Conservation (phyloP, 2,113 vertebrate genomes). For the Coptodon bakossiorum region DNA sequence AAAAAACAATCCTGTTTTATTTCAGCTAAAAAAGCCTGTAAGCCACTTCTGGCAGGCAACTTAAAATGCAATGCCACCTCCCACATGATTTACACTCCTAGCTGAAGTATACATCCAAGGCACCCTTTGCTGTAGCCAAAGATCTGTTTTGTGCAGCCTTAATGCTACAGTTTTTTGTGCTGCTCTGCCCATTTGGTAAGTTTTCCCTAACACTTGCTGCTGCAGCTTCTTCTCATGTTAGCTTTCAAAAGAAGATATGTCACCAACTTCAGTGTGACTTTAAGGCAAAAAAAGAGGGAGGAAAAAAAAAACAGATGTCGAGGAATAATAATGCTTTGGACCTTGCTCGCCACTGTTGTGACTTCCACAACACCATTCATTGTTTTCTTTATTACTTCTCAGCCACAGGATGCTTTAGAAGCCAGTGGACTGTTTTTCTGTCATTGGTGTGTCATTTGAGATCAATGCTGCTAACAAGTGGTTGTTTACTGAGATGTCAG, state of each 20-base stretch:
- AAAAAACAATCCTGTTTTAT: not conserved
- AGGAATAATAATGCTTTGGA: not conserved
- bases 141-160: not conserved
- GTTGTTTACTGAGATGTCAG: not conserved
- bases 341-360: not conserved
- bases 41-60: not conserved
- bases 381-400: not conserved
- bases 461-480: not conserved
- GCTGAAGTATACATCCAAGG: not conserved
- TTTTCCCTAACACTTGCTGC: not conserved
- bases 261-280: not conserved
- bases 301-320: not conserved
- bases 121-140: not conserved
- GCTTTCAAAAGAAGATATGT: not conserved
- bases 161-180: not conserved
- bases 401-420: not conserved
- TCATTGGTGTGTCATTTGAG: not conserved
- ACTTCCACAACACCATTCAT: not conserved
- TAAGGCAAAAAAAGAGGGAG: not conserved
- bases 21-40: not conserved
- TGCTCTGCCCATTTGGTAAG: not conserved
- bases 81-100: not conserved
- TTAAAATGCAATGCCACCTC: not conserved
- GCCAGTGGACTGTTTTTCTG: not conserved
- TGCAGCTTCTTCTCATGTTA: not conserved